These are phyloP conservation scores for Conopomorpha cramerella DNA, from an alignment of 1,140 invertebrate genomes.

Conservation along the genomic window DNA sequence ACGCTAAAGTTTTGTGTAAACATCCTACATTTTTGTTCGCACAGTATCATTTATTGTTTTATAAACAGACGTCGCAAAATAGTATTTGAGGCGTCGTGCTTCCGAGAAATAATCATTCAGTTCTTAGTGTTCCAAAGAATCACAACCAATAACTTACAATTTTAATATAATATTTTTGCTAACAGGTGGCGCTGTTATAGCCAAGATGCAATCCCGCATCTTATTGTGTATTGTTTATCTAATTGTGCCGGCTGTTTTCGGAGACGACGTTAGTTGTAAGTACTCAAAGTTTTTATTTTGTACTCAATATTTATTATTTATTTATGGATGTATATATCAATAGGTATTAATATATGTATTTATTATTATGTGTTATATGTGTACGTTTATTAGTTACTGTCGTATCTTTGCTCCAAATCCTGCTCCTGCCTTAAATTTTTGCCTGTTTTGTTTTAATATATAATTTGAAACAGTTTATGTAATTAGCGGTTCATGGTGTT, in stretches of 20 bases:
- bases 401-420: no score
- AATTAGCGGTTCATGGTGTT: no score
- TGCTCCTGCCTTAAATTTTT: no score
- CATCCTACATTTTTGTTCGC: no score
- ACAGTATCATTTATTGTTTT: no score
- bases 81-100: slow-evolving; percentile 18
- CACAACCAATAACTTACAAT: slow-evolving; percentile 4
- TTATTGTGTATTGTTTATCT: slow-evolving; percentile 13
- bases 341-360: no score
- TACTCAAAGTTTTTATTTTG: slow-evolving; percentile 2
- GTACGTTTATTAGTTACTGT: no score
- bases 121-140: slow-evolving; percentile 1
- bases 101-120: slow-evolving; percentile 1
- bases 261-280: slow-evolving; percentile 29
- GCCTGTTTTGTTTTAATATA: no score
- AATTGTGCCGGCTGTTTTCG: slow-evolving; percentile 12
- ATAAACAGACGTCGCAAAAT: slow-evolving; percentile 29
- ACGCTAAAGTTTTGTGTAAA: no score
- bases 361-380: no score
- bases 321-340: no score
- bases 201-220: slow-evolving; percentile 16
- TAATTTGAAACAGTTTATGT: no score
- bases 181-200: slow-evolving; percentile 6
- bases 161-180: slow-evolving; percentile 3
- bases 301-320: not conserved